These are phyloP conservation scores for Falco punctatus DNA, from an alignment of 2,113 vertebrate genomes.

Conservation along the genomic window DNA sequence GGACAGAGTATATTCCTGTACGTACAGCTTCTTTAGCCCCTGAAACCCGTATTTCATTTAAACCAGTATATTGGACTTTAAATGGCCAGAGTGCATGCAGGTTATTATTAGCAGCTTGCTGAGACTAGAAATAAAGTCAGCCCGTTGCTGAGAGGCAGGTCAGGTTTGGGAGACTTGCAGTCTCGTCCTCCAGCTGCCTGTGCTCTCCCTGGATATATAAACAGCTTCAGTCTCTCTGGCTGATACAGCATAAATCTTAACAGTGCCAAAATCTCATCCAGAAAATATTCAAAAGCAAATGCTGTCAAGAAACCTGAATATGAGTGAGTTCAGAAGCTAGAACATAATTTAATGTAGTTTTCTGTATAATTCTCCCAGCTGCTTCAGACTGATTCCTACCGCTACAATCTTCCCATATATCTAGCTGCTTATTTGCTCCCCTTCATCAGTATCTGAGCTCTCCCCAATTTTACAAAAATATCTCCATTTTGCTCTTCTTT, in stretches of 20 bases:
- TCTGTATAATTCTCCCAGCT: background rate
- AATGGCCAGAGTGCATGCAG: background rate
- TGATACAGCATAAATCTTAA: background rate
- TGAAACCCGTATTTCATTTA: background rate
- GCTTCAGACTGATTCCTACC: background rate
- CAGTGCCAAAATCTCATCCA: background rate
- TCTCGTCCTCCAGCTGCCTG: background rate
- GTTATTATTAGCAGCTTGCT: background rate
- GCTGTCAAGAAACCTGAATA: background rate
- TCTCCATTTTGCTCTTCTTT: background rate
- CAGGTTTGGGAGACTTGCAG: background rate
- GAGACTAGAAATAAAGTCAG: background rate
- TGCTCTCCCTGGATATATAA: background rate
- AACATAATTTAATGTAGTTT: background rate
- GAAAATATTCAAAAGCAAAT: background rate
- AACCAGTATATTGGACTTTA: background rate
- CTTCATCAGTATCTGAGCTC: no score
- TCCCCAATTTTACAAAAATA: background rate
- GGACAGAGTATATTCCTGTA: background rate
- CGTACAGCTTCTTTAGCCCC: background rate
- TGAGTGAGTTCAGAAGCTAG: background rate
- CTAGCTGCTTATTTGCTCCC: background rate
- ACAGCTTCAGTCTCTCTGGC: background rate
- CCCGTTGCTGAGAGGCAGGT: background rate
- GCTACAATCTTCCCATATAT: background rate